Base-by-base conservation (phyloP, 2,888 invertebrate species). In the Agelastica alni region DNA sequence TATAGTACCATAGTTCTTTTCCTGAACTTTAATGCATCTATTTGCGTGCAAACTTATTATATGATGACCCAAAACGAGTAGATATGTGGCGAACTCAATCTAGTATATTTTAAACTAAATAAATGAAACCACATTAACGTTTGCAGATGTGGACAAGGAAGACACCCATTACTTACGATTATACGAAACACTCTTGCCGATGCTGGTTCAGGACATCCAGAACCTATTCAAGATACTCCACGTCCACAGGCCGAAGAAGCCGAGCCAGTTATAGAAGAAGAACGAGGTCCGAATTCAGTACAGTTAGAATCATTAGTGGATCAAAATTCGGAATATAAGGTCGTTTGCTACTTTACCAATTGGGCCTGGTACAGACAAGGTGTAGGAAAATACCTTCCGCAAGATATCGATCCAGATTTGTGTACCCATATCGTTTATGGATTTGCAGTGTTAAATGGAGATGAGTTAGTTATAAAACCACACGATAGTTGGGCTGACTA, bases 361-460 rank as follows among this genome's bases (percentile, higher is more conserved):
- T 95, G 94, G 94, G 92, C 94, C 17, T 94, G 93, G 92, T 94
- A 94, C 76, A 85, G 93, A 61, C 91, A 90, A 67, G 88, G 87
- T 0, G 81, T 84, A 53, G 93, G 91, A 13, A 91, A 91, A 75
- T 93, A 84, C 70, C 75, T 90, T 10, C 93, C 93, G 0, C 86
- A 85, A 57, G 86, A 94, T 69, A 91, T 95, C 39, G 90, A 94
- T 70, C 82, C 89, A 0, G 84, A 89, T 37, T 81, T 95, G 4
- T 96, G 96, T 69, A 92, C 95, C 0, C 96, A 96, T 71, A 86
- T 96, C 51, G 86, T 96, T 9, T 96, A 95, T 68, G 94, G 94
- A 0, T 96, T 95, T 72, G 95, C 93, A 0, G 93, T 93, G 2
- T 79, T 96, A 5, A 88, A 93, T 71, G 84, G 85, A 1, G 85